Evolutionary conservation across 2,113 vertebrate genomes (phyloP), one percentile per base, ranked within the genome.

Genomic region (Chionis minor): DNA sequence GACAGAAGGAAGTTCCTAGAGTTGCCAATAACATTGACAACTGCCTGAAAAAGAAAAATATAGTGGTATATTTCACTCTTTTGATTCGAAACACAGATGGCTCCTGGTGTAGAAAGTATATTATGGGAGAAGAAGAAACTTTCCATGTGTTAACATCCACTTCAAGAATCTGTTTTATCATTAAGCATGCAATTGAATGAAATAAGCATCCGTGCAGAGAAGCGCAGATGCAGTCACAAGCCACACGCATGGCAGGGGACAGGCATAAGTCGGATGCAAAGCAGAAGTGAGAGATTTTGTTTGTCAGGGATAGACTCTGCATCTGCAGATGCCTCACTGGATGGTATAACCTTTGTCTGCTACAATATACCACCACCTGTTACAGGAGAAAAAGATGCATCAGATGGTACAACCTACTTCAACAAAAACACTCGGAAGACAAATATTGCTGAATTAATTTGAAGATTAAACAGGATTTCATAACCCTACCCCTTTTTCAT

Each of bases 201-300:
- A 88, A 90, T 62, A 86, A 97, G 86, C 86, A 96, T 93, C 95
- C 96, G 91, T 84, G 88, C 81, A 88, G 77, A 52, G 72, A 47
- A 93, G 47, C 70, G 12, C 63, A 93, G 91, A 90, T 77, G 73
- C 80, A 92, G 86, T 72, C 86, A 70, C 72, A 94, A 94, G 87
- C 33, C 62, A 65, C 79, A 92, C 59, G 88, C 81, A 71, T 1
- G 22, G 73, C 94, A 86, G 71, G 65, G 63, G 40, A 85, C 35
- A 26, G 30, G 44, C 27, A 15, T n/a, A 84, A 44, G 69, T 44
- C 38, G 40, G 90, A 26, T 62, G 26, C 58, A 84, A 78, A 94
- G 44, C 44, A 71, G 71, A 92, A 93, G 58, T 73, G 69, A 83
- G 65, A 40, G 6, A 4, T 19, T 3, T 2, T 44, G 26, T 77